A percentile compares a stretch with the other conserved stretches of the same genome.
Evolutionary conservation across 1,140 invertebrate genomes (phyloP).

Genomic region (Apis mellifera): Amel_HAv3.1 CM009936.2:16569501-16570000

Average conservation of each 20-base stretch:
- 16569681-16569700: constrained; percentile 74
- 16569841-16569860: constrained; percentile 17
- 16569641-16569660: constrained; percentile 76
- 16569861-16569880: constrained; percentile 45
- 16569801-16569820: not conserved
- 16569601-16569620: constrained; percentile 70
- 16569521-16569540: constrained; percentile 74
- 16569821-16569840: not conserved
- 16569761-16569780: constrained; percentile 54
- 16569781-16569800: constrained; percentile 61
- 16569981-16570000: not conserved
- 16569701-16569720: constrained; percentile 68
- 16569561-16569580: not conserved
- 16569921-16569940: constrained; percentile 70
- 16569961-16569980: constrained; percentile 67
- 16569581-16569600: constrained; percentile 14
- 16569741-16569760: constrained; percentile 24
- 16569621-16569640: constrained; percentile 80
- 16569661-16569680: constrained; percentile 75
- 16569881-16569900: constrained; percentile 68
- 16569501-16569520: constrained; percentile 55
- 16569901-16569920: constrained; percentile 75
- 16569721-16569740: constrained; percentile 66
- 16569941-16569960: constrained; percentile 74
- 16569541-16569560: constrained; percentile 64